A percentile compares a stretch with the other conserved stretches of the same genome.
Conservation (phyloP, 1,140 invertebrate genomes). For the Batillaria attramentaria region DNA sequence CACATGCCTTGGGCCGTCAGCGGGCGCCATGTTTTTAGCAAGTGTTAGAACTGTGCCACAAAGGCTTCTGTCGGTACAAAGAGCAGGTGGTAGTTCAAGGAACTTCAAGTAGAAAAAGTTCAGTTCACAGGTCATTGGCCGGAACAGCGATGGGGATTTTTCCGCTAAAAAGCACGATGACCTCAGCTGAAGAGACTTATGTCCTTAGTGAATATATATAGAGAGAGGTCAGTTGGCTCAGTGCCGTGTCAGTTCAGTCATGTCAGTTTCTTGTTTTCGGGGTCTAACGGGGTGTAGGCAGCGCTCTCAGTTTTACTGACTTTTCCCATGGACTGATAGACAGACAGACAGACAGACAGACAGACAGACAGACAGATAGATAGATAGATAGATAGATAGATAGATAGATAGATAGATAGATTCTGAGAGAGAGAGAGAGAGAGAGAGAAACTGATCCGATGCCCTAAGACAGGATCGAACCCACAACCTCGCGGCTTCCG, state of each 20-base stretch:
- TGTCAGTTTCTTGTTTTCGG: background rate
- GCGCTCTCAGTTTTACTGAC: too few relatives aligned
- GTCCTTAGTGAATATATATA: too few relatives aligned
- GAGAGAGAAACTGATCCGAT: background rate
- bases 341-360: background rate
- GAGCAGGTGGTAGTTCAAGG: too few relatives aligned
- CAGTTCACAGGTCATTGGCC: background rate
- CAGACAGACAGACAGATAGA: background rate
- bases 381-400: conserved; percentile 18
- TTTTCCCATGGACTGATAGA: background rate
- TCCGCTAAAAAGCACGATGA: background rate
- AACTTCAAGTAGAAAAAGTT: background rate
- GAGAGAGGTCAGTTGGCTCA: too few relatives aligned
- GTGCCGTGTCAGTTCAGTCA: too few relatives aligned
- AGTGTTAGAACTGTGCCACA: too few relatives aligned
- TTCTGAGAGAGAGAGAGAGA: background rate
- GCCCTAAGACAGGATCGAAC: too few relatives aligned
- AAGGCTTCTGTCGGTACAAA: too few relatives aligned
- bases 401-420: conserved; percentile 20
- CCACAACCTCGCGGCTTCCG: too few relatives aligned
- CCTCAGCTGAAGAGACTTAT: background rate
- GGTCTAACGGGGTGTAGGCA: background rate
- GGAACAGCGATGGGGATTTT: background rate
- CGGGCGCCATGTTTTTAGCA: too few relatives aligned
- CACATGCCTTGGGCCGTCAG: too few relatives aligned